Conservation (phyloP, 2,113 vertebrate genomes). For the Dunckerocampus dactyliophorus region DNA sequence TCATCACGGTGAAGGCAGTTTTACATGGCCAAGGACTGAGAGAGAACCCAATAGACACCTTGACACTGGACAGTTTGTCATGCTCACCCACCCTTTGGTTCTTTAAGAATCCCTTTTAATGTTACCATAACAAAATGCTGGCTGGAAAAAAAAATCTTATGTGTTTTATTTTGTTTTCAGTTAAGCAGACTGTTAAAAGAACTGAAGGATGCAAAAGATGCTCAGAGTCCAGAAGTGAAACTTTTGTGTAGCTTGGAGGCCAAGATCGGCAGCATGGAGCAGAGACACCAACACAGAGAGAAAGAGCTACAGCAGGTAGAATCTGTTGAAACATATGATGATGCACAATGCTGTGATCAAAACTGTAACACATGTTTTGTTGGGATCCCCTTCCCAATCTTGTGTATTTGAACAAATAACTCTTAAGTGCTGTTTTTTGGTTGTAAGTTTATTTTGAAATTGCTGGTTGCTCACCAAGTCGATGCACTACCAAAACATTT, state of each 20-base stretch:
- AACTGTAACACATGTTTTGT: background rate
- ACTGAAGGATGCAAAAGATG: conserved; percentile 83
- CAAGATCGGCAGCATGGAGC: conserved; percentile 85
- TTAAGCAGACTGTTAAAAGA: conserved; percentile 83
- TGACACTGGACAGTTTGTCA: too few species aligned
- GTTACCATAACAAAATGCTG: too few species aligned
- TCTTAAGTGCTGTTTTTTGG: too few species aligned
- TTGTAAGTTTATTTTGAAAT: too few species aligned
- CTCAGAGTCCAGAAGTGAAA: conserved; percentile 83
- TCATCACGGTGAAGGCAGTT: too few species aligned
- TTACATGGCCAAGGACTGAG: too few species aligned
- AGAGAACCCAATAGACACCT: too few species aligned
- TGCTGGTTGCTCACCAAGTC: too few species aligned
- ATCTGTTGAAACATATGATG: background rate
- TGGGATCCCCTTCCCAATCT: background rate
- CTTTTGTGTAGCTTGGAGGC: conserved; percentile 82
- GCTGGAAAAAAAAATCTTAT: background rate
- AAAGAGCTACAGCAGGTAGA: conserved; percentile 79
- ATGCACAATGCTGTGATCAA: background rate
- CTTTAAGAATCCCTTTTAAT: too few species aligned
- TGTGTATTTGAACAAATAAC: background rate
- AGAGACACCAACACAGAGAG: conserved; percentile 80
- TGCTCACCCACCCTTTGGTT: too few species aligned
- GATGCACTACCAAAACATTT: too few species aligned
- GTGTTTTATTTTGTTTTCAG: conserved; percentile 53